Percentiles rank a stretch among this genome's conserved stretches.
These are phyloP conservation scores for Nemoura dubitans DNA, from an alignment of 2,888 invertebrate genomes.

Conservation along the genomic window DNA sequence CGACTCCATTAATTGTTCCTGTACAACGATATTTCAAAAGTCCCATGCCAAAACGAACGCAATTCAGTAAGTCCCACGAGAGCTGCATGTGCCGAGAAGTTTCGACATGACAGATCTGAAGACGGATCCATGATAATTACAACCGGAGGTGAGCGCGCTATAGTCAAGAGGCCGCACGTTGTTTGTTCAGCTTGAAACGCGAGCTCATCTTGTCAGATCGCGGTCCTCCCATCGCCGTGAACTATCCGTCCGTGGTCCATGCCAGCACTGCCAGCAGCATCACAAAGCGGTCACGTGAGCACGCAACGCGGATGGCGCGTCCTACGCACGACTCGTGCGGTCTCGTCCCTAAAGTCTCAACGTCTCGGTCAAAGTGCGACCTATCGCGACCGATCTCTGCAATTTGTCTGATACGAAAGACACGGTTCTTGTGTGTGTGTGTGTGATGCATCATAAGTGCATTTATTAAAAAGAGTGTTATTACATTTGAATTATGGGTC, in stretches of 20 bases:
- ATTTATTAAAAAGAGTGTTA: not conserved
- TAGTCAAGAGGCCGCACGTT: not conserved
- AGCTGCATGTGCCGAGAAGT: not conserved
- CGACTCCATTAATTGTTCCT: too few relatives aligned
- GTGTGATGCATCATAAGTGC: not conserved
- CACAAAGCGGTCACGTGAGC: not conserved
- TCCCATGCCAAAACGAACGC: not conserved
- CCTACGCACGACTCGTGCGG: not conserved
- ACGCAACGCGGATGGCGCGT: not conserved
- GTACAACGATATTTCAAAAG: too few relatives aligned
- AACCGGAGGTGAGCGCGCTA: not conserved
- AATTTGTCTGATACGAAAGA: not conserved
- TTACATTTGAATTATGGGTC: not conserved
- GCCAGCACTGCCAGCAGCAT: not conserved
- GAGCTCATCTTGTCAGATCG: not conserved
- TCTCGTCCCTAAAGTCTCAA: not conserved
- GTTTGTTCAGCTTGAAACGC: slow-evolving; percentile 7
- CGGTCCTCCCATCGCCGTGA: not conserved
- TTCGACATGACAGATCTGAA: not conserved
- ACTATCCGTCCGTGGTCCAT: not conserved
- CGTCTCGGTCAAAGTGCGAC: not conserved
- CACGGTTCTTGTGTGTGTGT: not conserved
- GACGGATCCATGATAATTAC: not conserved
- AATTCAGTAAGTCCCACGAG: not conserved
- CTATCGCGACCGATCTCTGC: not conserved